Evolutionary conservation across 64 coral and sea anemone genomes (phyloP).

Genomic region (Pocillopora damicornis): DNA sequence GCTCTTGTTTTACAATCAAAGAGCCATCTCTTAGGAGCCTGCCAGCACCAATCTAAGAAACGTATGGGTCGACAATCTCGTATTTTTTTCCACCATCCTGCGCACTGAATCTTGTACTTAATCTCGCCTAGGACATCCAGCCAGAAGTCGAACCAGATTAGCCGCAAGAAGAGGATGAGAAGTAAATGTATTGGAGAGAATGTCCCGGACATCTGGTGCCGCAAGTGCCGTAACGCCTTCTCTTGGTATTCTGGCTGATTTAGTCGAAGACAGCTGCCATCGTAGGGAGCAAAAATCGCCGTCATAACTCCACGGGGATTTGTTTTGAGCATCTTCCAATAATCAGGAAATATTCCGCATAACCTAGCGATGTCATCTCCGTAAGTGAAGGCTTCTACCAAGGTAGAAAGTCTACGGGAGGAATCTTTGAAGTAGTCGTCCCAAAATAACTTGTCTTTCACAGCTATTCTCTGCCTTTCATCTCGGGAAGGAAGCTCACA

Average conservation of each 20-base stretch:
- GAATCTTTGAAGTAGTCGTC: slow-evolving; percentile 75
- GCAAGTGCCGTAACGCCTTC: slow-evolving; percentile 33
- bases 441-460: slow-evolving; percentile 71
- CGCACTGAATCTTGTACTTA: slow-evolving; percentile 67
- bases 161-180: slow-evolving; percentile 54
- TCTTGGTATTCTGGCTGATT: slow-evolving; percentile 42
- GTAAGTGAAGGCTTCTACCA: slow-evolving; percentile 76
- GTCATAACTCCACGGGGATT: slow-evolving; percentile 61
- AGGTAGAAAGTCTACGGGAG: slow-evolving; percentile 49
- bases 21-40: slow-evolving; percentile 79
- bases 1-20: slow-evolving; percentile 80
- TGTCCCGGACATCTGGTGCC: slow-evolving; percentile 19
- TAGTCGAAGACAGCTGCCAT: slow-evolving; percentile 37
- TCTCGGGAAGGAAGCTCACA: slow-evolving; percentile 45
- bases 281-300: slow-evolving; percentile 47
- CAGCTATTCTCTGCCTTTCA: slow-evolving; percentile 29
- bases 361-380: slow-evolving; percentile 47
- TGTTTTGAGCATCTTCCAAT: slow-evolving; percentile 41
- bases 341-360: slow-evolving; percentile 51
- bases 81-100: slow-evolving; percentile 64
- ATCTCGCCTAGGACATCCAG: slow-evolving; percentile 46
- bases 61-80: slow-evolving; percentile 33
- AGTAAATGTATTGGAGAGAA: slow-evolving; percentile 48
- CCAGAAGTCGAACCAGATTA: slow-evolving; percentile 85
- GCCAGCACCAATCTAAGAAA: slow-evolving; percentile 72